Evolutionary conservation across 2,113 vertebrate genomes (phyloP).

Genomic region (Thalassoma bifasciatum): DNA sequence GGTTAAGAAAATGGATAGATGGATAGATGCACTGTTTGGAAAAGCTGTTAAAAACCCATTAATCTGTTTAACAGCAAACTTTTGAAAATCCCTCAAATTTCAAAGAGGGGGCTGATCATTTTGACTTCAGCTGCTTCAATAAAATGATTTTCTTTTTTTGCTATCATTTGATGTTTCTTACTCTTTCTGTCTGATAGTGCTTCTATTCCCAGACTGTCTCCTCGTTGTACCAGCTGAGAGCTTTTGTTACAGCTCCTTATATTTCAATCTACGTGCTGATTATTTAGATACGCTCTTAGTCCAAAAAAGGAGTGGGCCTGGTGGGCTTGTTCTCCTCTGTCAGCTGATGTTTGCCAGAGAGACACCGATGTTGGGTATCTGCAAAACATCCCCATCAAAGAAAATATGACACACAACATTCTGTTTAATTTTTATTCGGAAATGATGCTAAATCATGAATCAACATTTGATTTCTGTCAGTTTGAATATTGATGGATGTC

Average conservation of each 20-base stretch:
- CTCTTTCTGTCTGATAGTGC: no score
- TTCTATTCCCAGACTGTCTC: neutral
- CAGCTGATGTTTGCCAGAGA: slow-evolving; percentile 55
- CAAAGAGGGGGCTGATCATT: no score
- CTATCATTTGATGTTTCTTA: no score
- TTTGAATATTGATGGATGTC: slow-evolving; percentile 1
- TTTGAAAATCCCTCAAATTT: no score
- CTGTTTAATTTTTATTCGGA: slow-evolving; percentile 58
- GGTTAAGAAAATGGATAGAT: no score
- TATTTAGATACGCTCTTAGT: slow-evolving; percentile 18
- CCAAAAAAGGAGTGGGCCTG: slow-evolving; percentile 39
- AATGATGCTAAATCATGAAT: slow-evolving; percentile 12
- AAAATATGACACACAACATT: neutral
- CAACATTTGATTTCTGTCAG: slow-evolving; percentile 12
- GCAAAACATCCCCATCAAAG: slow-evolving; percentile 38
- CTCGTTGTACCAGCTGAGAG: slow-evolving; percentile 3
- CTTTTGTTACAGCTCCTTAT: slow-evolving; percentile 18
- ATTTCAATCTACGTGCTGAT: slow-evolving; percentile 37
- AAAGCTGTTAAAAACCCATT: no score
- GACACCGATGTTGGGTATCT: slow-evolving; percentile 14
- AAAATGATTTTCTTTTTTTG: no score
- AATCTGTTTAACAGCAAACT: no score
- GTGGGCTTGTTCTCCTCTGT: slow-evolving; percentile 28
- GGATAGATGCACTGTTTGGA: no score
- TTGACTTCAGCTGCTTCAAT: no score